Percentiles rank a stretch among this genome's conserved stretches.
Conservation (phyloP, 2,797 vertebrate genomes). For the Sternarchorhynchus goeldii region DNA sequence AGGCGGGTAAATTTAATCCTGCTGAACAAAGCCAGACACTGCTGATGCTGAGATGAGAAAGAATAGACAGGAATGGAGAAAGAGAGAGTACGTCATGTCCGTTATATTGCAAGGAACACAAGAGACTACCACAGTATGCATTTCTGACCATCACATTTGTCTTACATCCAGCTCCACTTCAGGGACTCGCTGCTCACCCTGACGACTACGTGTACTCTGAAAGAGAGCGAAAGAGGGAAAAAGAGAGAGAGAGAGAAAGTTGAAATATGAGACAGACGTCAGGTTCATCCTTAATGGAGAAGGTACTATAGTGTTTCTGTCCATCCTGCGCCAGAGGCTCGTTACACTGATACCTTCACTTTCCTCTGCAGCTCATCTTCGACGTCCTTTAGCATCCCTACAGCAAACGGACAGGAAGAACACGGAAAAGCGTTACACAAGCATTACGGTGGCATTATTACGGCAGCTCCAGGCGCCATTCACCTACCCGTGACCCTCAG, state of each 20-base stretch:
- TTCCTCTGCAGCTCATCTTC: slow-evolving; percentile 97
- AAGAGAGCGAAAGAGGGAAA: neutral
- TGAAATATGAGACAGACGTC: neutral
- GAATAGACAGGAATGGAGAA: slow-evolving; percentile 37
- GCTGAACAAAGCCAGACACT: slow-evolving; percentile 94
- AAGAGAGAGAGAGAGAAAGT: neutral
- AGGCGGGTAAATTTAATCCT: slow-evolving; percentile 96
- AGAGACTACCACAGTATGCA: neutral
- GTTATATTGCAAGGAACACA: slow-evolving; percentile 28
- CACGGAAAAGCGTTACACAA: neutral
- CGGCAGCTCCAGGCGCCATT: neutral
- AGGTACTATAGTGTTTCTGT: neutral
- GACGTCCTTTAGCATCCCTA: slow-evolving; percentile 98
- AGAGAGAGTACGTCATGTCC: neutral
- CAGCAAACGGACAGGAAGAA: slow-evolving; percentile 27
- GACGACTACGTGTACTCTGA: slow-evolving; percentile 95
- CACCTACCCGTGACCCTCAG: slow-evolving; percentile 92
- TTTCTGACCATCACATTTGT: slow-evolving; percentile 43
- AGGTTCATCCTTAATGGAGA: slow-evolving; percentile 17
- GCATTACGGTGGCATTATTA: neutral
- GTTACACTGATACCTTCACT: slow-evolving; percentile 85
- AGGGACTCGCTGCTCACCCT: slow-evolving; percentile 95
- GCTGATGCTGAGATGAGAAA: slow-evolving; percentile 85
- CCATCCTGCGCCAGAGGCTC: neutral
- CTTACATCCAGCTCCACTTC: slow-evolving; percentile 95